phyloP scores from a whole-genome alignment of 1,140 invertebrate genomes.

The Caerostris extrusa region DNA sequence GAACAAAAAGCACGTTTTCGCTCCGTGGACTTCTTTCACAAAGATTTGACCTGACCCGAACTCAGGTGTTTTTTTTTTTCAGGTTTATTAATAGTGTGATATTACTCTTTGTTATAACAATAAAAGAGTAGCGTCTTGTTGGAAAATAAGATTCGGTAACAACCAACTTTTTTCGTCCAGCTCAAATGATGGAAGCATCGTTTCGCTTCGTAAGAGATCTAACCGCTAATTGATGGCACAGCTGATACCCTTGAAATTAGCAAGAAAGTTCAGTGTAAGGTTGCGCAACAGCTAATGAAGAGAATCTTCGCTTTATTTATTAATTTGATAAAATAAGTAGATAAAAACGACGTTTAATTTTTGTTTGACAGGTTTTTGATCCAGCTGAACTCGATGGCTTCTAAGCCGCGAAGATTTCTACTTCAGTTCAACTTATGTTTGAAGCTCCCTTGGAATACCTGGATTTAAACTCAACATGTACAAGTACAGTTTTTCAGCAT shows the following conservation, averaged over 20 bases:
- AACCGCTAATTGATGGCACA: slow-evolving; percentile 45
- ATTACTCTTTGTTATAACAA: slow-evolving; percentile 47
- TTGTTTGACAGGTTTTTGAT: slow-evolving; percentile 9
- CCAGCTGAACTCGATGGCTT: slow-evolving; percentile 6
- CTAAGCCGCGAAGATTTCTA: not conserved
- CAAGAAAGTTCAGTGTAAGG: slow-evolving; percentile 26
- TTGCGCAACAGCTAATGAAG: slow-evolving; percentile 15
- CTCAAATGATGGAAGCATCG: slow-evolving; percentile 31
- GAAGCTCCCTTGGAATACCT: not conserved
- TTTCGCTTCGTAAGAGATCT: slow-evolving; percentile 49
- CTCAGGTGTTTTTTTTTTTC: slow-evolving; percentile 55
- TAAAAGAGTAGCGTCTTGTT: slow-evolving; percentile 38
- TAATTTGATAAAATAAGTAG: slow-evolving; percentile 24
- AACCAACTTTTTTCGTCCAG: not conserved
- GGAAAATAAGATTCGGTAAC: slow-evolving; percentile 19
- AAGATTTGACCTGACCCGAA: slow-evolving; percentile 67
- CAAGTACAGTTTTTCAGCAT: not conserved
- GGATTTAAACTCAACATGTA: not conserved
- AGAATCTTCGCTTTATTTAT: not conserved
- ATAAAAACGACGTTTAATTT: not conserved
- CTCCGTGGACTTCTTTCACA: slow-evolving; percentile 44
- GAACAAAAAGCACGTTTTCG: slow-evolving; percentile 62
- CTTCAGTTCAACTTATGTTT: not conserved
- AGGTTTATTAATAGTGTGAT: slow-evolving; percentile 67
- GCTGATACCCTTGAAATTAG: slow-evolving; percentile 60